A percentile compares a stretch with the other conserved stretches of the same genome.
Evolutionary conservation across 2,797 vertebrate genomes (phyloP).

Genomic region (Huso huso): DNA sequence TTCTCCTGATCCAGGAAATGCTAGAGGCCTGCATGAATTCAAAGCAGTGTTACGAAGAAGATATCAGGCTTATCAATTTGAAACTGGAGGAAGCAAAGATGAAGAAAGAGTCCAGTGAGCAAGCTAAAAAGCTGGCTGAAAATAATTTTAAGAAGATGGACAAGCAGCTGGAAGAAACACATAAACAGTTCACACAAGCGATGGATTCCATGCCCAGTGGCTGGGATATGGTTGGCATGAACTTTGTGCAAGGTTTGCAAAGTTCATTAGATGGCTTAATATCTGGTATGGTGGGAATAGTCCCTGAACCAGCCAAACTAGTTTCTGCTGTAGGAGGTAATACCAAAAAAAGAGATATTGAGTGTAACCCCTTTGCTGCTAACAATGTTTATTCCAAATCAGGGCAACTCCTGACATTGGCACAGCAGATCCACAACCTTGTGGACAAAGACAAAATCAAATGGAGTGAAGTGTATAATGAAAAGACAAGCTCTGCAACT

Average conservation of each 20-base stretch:
- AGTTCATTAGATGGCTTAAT: too few species aligned
- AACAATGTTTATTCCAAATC: constrained; percentile 11
- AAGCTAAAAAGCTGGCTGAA: too few species aligned
- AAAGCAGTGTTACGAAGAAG: too few species aligned
- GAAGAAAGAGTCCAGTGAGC: too few species aligned
- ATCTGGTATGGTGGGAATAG: not conserved
- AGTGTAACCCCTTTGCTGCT: not conserved
- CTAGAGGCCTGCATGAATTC: too few species aligned
- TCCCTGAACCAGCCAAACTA: not conserved
- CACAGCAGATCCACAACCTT: not conserved
- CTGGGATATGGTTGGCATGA: constrained; percentile 15
- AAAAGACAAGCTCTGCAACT: not conserved
- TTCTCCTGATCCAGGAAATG: too few species aligned
- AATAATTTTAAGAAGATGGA: not conserved
- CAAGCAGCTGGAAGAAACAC: constrained; percentile 2
- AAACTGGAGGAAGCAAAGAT: too few species aligned
- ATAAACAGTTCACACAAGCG: not conserved
- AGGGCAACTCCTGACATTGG: not conserved
- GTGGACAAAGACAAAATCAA: constrained; percentile 14
- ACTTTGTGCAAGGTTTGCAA: not conserved
- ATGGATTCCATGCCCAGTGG: constrained; percentile 21
- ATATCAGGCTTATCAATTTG: too few species aligned
- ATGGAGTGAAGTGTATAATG: constrained; percentile 17
- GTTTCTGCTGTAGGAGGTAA: not conserved
- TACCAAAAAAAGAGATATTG: not conserved